Conservation (phyloP, 2,888 invertebrate species). For the Conchocele bisecta region DNA sequence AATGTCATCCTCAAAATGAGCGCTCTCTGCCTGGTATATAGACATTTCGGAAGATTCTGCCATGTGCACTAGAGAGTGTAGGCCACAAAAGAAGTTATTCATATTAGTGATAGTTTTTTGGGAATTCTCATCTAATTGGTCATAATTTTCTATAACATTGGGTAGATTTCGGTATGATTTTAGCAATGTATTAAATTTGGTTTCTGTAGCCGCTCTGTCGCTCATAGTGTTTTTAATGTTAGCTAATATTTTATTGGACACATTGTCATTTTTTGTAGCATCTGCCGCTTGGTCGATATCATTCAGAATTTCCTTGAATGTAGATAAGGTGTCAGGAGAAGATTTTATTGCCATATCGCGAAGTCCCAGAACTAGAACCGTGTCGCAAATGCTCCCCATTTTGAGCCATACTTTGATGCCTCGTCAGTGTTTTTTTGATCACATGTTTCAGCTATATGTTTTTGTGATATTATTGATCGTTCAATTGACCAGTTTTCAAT, state of each 20-base stretch:
- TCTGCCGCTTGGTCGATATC: slow-evolving; percentile 4
- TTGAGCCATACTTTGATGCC: slow-evolving; percentile 16
- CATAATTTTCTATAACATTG: background rate
- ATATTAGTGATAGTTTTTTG: too few species aligned
- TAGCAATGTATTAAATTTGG: too few species aligned
- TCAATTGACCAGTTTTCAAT: slow-evolving; percentile 26
- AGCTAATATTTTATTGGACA: too few species aligned
- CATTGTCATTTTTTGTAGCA: too few species aligned
- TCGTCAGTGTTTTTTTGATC: slow-evolving; percentile 16
- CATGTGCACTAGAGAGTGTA: background rate
- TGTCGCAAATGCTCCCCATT: slow-evolving; percentile 31
- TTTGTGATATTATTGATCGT: slow-evolving; percentile 5
- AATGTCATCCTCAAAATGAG: background rate
- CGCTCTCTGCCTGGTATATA: background rate
- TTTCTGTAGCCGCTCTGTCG: slow-evolving; percentile 26
- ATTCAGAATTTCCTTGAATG: background rate
- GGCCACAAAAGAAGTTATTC: slow-evolving; percentile 3
- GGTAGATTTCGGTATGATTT: too few species aligned
- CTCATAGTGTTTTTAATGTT: too few species aligned
- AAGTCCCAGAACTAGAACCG: slow-evolving; percentile 6
- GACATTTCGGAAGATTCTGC: slow-evolving; percentile 1
- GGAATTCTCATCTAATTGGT: background rate
- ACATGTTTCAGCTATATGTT: slow-evolving; percentile 6
- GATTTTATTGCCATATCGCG: slow-evolving; percentile 29
- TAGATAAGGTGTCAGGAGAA: background rate